Conservation (phyloP, 92 coral and sea anemone genomes). For the Umimayanthus kanabou region DNA sequence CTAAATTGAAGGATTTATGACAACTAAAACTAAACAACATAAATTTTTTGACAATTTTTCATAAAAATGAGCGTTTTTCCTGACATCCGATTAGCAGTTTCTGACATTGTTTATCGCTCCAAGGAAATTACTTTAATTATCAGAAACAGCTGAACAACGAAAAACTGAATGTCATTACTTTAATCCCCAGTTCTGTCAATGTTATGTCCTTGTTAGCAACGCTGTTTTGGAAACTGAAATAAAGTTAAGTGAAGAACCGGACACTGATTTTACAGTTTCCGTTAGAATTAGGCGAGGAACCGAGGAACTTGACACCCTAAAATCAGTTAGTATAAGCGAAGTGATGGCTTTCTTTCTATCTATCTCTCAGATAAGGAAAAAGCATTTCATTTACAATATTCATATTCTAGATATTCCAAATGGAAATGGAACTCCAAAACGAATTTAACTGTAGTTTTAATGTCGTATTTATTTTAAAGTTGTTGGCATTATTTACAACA, state of each 20-base stretch:
- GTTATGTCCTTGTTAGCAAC: background rate
- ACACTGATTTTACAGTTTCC: background rate
- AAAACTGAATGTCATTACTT: background rate
- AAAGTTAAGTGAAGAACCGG: background rate
- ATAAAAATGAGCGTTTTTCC: slow-evolving; percentile 11
- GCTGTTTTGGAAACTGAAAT: background rate
- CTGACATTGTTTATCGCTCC: slow-evolving; percentile 17
- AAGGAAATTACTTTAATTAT: slow-evolving; percentile 30
- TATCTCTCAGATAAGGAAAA: background rate
- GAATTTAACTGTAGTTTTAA: background rate
- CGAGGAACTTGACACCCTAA: background rate
- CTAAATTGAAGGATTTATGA: background rate
- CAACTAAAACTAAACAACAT: background rate
- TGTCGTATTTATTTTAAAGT: background rate
- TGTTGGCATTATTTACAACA: background rate
- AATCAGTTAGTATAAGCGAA: background rate
- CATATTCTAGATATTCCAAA: no score
- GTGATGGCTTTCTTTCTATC: background rate
- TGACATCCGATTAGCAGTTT: slow-evolving; percentile 12
- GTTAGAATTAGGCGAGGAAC: background rate
- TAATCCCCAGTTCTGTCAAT: background rate
- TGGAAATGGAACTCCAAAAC: background rate
- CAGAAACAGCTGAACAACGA: slow-evolving; percentile 28
- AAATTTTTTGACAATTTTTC: slow-evolving; percentile 17
- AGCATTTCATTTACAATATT: no score